phyloP scores from a whole-genome alignment of 2,113 vertebrate genomes.

The Myiagra hebetior region DNA sequence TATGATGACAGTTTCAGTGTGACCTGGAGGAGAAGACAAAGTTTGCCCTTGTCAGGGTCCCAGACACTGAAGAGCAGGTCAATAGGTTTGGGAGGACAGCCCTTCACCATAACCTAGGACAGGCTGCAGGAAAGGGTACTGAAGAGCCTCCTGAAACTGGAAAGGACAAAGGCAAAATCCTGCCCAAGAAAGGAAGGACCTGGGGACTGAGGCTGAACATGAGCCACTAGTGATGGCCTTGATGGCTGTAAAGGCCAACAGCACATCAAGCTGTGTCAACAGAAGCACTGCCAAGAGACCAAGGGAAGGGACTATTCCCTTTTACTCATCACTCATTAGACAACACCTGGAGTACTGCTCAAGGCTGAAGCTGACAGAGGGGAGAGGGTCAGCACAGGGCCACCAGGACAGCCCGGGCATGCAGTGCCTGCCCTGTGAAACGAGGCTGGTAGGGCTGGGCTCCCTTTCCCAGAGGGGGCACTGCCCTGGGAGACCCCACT shows the following conservation, averaged over 20 bases:
- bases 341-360: not conserved
- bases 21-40: not conserved
- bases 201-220: not conserved
- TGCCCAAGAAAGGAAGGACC: not conserved
- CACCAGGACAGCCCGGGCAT: not conserved
- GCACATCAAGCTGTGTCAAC: accelerated
- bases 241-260: not conserved
- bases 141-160: not conserved
- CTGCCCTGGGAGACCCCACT: not conserved
- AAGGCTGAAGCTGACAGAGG: not conserved
- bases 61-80: not conserved
- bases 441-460: not conserved
- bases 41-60: not conserved
- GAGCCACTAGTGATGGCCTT: not conserved
- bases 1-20: not conserved
- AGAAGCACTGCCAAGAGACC: not conserved
- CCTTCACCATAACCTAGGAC: not conserved
- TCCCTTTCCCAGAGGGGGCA: not conserved
- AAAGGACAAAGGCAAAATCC: not conserved
- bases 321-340: not conserved
- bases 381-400: not conserved
- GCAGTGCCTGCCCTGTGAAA: not conserved
- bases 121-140: not conserved
- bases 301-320: not conserved
- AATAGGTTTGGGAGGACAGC: not conserved